Percentiles rank a stretch among this genome's conserved stretches.
These are phyloP conservation scores for Styela clava DNA, from an alignment of 23 tunicate species.

Conservation along the genomic window DNA sequence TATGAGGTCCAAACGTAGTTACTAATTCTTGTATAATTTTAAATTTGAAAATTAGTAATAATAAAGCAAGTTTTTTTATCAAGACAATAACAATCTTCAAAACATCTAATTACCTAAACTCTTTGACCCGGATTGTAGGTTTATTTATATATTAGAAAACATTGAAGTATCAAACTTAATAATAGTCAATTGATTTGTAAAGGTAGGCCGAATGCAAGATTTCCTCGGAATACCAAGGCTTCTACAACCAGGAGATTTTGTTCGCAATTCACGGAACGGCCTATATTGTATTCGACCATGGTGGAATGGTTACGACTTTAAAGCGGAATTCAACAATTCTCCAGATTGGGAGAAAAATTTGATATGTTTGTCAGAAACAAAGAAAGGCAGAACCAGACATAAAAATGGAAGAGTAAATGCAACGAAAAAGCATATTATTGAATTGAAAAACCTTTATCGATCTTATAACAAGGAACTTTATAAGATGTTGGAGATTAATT, in stretches of 20 bases:
- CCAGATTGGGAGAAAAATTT: background rate
- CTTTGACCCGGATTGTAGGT: too few relatives aligned
- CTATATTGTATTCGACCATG: conserved; percentile 12
- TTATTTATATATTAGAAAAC: too few relatives aligned
- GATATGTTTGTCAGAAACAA: background rate
- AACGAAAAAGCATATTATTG: background rate
- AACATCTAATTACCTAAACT: too few relatives aligned
- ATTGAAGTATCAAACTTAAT: too few relatives aligned
- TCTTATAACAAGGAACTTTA: background rate
- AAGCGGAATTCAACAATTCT: background rate
- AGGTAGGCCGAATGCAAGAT: conserved; percentile 30
- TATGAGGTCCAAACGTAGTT: too few relatives aligned
- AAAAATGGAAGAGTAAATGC: background rate
- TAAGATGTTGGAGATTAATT: background rate
- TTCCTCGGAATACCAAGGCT: conserved; percentile 24
- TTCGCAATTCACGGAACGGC: conserved; percentile 1
- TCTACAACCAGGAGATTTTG: conserved; percentile 8
- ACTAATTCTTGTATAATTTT: too few relatives aligned
- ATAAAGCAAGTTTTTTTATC: too few relatives aligned
- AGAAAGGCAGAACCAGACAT: conserved; percentile 10
- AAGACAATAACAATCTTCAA: too few relatives aligned
- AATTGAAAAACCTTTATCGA: background rate
- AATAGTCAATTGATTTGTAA: too few relatives aligned
- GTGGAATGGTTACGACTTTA: background rate
- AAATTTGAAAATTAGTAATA: too few relatives aligned